Conservation (phyloP, 2,113 vertebrate genomes). For the Physeter macrocephalus region DNA sequence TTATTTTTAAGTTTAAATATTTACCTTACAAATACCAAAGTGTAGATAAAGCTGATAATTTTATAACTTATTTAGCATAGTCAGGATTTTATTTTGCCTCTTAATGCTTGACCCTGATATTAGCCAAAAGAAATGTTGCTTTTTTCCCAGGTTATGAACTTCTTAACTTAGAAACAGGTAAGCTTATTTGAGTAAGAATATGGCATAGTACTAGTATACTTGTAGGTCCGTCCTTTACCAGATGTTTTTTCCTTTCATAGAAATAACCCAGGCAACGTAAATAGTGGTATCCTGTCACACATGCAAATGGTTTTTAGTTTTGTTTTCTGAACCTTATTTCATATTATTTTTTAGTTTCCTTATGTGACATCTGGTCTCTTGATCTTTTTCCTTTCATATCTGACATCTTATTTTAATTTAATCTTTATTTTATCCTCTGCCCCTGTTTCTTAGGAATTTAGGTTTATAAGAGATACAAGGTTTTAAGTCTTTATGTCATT, state of each 20-base stretch:
- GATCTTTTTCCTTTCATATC: neutral
- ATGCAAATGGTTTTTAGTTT: neutral
- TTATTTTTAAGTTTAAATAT: slow-evolving; percentile 17
- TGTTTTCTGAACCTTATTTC: slow-evolving; percentile 33
- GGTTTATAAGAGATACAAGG: neutral
- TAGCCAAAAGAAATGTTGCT: neutral
- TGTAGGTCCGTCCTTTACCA: neutral
- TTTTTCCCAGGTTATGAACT: neutral
- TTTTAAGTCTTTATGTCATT: neutral
- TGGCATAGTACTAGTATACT: neutral
- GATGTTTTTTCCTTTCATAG: neutral
- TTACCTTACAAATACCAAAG: neutral
- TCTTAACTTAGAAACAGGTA: neutral
- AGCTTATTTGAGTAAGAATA: slow-evolving; percentile 11
- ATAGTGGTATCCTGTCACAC: neutral
- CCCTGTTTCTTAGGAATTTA: neutral
- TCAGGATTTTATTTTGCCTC: neutral
- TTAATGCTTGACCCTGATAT: neutral
- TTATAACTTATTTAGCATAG: neutral
- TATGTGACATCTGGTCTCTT: neutral
- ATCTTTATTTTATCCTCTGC: slow-evolving; percentile 14
- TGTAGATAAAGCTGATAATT: neutral
- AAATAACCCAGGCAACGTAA: neutral
- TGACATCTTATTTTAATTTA: slow-evolving; percentile 20
- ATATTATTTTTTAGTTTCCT: neutral